phyloP scores from a whole-genome alignment of 2,113 vertebrate species.

The Drymodes brunneopygia region DNA sequence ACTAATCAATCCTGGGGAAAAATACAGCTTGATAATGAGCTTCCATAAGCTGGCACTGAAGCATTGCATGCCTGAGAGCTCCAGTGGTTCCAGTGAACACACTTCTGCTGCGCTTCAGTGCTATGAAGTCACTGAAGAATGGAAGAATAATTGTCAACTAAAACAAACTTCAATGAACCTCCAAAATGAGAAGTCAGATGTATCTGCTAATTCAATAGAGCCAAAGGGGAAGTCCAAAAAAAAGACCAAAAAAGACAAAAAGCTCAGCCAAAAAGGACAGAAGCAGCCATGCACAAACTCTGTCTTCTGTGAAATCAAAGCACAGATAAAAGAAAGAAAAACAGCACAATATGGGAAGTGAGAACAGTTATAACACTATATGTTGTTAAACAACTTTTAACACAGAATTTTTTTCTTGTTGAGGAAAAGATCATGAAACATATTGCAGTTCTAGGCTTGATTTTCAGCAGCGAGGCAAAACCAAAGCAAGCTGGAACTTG shows the following conservation, averaged over 20 bases:
- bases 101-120: not conserved
- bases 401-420: not conserved
- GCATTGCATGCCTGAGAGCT: not conserved
- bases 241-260: not conserved
- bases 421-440: not conserved
- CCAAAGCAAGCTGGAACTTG: constrained; percentile 1
- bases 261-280: not conserved
- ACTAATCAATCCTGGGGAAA: not conserved
- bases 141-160: constrained; percentile 8
- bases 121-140: not conserved
- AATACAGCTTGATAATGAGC: not conserved
- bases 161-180: not conserved
- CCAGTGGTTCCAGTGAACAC: not conserved
- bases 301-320: not conserved
- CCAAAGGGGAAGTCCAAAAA: not conserved
- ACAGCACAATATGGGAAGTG: not conserved
- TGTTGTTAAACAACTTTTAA: not conserved
- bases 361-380: not conserved
- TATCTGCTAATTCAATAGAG: not conserved
- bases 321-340: not conserved
- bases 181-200: not conserved
- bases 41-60: not conserved
- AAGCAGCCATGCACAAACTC: not conserved
- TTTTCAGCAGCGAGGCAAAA: constrained; percentile 14
- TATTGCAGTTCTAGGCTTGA: not conserved